Conservation (phyloP, 2,113 vertebrate species). For the Atlantisia rogersi region DNA sequence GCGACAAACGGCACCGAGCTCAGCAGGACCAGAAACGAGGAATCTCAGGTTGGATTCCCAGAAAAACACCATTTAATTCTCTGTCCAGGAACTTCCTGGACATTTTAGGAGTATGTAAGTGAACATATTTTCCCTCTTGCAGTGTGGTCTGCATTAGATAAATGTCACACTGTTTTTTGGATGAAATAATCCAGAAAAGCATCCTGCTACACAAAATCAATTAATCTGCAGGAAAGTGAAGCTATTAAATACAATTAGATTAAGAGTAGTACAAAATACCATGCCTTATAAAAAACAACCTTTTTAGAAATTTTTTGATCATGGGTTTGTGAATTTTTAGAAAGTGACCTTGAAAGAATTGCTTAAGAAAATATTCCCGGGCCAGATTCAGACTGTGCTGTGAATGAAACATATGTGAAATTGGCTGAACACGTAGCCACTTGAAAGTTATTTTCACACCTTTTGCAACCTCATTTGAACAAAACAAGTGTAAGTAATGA, state of each 20-base stretch:
- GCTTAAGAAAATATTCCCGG: not conserved
- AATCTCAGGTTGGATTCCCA: not conserved
- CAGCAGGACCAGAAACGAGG: not conserved
- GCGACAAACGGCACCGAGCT: not conserved
- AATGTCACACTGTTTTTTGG: not conserved
- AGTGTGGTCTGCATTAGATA: not conserved
- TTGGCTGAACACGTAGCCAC: not conserved
- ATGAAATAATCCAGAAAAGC: not conserved
- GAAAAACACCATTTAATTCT: not conserved
- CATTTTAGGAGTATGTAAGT: not conserved
- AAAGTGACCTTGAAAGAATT: not conserved
- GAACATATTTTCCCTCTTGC: not conserved
- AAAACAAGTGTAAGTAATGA: not conserved
- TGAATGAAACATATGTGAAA: fast-evolving
- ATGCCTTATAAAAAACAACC: not conserved
- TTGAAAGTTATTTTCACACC: not conserved
- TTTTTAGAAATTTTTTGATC: not conserved
- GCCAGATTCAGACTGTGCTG: not conserved
- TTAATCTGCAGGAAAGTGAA: not conserved
- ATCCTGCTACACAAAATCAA: not conserved
- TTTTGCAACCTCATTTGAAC: not conserved
- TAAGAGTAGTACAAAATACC: not conserved
- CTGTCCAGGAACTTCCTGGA: not conserved
- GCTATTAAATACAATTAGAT: not conserved
- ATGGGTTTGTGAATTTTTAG: not conserved